These are phyloP conservation scores for Mycetomoellerius zeteki DNA, from an alignment of 1,140 invertebrate genomes.

Conservation along the genomic window DNA sequence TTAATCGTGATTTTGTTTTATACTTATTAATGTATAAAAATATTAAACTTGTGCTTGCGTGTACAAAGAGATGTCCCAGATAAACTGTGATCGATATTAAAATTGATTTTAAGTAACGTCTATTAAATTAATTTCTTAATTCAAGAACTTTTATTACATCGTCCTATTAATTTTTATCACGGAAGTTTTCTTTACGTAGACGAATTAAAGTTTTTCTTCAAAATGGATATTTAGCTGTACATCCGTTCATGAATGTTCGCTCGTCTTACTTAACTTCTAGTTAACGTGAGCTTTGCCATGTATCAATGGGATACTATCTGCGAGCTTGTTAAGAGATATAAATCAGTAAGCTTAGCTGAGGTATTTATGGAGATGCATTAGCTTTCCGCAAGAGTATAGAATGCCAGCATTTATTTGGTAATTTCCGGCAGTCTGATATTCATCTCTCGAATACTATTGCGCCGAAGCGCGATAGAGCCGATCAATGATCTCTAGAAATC, in stretches of 20 bases:
- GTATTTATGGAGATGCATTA: constrained; percentile 65
- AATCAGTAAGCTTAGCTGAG: constrained; percentile 53
- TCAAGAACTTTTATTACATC: background rate
- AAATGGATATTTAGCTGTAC: constrained; percentile 3
- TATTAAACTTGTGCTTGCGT: background rate
- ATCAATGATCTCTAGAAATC: constrained; percentile 38
- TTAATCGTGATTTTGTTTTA: background rate
- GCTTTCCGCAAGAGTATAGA: constrained; percentile 55
- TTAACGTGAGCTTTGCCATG: constrained; percentile 61
- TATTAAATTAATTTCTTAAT: background rate
- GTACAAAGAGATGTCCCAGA: background rate
- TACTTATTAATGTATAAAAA: background rate
- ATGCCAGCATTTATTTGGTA: constrained; percentile 64
- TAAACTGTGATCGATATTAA: constrained; percentile 4
- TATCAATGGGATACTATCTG: constrained; percentile 61
- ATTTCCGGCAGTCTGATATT: constrained; percentile 61
- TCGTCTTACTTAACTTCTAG: constrained; percentile 51
- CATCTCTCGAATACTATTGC: constrained; percentile 54
- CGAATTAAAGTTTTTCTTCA: constrained; percentile 23
- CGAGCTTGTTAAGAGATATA: constrained; percentile 61
- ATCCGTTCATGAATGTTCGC: constrained; percentile 15
- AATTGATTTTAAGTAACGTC: constrained; percentile 7
- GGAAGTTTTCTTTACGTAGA: background rate
- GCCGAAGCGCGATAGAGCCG: constrained; percentile 43
- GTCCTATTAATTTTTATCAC: constrained; percentile 2